Base-by-base conservation (phyloP, 2,113 vertebrate species). In the Entelurus aequoreus region DNA sequence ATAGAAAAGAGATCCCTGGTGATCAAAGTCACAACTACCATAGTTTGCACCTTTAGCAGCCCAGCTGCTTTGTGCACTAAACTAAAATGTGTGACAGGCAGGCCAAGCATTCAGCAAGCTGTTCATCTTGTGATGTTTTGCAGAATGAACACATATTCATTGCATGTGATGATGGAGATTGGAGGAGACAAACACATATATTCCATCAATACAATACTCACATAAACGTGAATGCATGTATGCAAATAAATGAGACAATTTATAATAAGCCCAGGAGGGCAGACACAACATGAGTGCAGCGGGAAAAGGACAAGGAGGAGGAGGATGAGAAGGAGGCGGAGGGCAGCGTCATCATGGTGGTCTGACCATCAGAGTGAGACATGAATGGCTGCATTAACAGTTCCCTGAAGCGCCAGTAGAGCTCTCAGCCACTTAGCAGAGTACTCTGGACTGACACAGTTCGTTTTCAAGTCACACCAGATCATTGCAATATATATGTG, bases 261-360 rank as follows among this genome's bases (percentile, higher is more conserved):
- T 14, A 10, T 63, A 72, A 47, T 62, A 38, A 66, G 71, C 56
- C 66, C 57, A 60, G 54, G 13, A 61, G 63, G 35, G 66, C 64
- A 71, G 51, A 21, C 66, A 63, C 71, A 77, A 72, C 48, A 42
- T 58, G 71, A 85, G 65, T 56, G 60, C 56, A 69, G 59, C 42
- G 38, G 52, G 63, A 49, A 56, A 46, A 54, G 66, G 58, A 60
- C 53, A 66, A 65, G 69, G 57, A 71, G 56, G 48, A 56, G 65
- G 66, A 61, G 64, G 47, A 68, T 60, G 68, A 63, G 69, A 77
- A 64, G 28, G 28, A 28, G 28, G 28, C 28, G 63, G 76, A 48
- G 73, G 72, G 77, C 19, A 69, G 76, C 74, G 76, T 86, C 83
- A 85, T 85, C 72, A 13, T 58, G 76, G 85, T 88, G 87, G 85